These are phyloP conservation scores for Drosophila sp. DNA, from an alignment of 1,140 invertebrate species.

Conservation along the genomic window DNA sequence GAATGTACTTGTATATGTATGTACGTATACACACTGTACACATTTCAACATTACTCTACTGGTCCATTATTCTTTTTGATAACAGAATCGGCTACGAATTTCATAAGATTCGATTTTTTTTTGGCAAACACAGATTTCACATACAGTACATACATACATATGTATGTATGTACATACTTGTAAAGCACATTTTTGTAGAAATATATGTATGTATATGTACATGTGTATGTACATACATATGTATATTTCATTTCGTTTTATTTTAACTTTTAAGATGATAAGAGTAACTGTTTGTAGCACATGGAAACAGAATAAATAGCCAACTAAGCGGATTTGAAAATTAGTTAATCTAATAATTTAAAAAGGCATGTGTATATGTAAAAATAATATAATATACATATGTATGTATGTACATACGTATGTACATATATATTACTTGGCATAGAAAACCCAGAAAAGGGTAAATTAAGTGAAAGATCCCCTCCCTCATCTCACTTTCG, in stretches of 20 bases:
- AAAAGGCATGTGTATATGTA: neutral
- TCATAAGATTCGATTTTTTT: neutral
- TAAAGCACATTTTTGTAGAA: too few relatives aligned
- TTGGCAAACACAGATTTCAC: too few relatives aligned
- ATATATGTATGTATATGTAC: neutral
- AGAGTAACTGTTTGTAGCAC: constrained; percentile 26
- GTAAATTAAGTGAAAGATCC: neutral
- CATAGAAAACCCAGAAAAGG: neutral
- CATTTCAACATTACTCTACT: neutral
- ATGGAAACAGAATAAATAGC: constrained; percentile 44
- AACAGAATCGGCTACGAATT: neutral
- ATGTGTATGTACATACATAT: constrained; percentile 9
- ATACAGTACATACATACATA: neutral
- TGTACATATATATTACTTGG: too few relatives aligned
- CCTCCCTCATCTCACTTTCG: too few relatives aligned
- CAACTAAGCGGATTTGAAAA: constrained; percentile 38
- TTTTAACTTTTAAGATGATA: constrained; percentile 44
- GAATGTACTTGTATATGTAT: neutral
- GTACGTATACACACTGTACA: neutral
- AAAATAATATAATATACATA: neutral
- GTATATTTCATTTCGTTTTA: constrained; percentile 2
- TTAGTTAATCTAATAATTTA: constrained; percentile 35
- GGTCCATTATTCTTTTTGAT: constrained; percentile 3
- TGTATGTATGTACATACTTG: neutral
- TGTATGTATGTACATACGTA: neutral